A percentile compares a stretch with the other conserved stretches of the same genome.
Conservation (phyloP, 2,888 invertebrate species). For the Scaptomyza tumidula region DNA sequence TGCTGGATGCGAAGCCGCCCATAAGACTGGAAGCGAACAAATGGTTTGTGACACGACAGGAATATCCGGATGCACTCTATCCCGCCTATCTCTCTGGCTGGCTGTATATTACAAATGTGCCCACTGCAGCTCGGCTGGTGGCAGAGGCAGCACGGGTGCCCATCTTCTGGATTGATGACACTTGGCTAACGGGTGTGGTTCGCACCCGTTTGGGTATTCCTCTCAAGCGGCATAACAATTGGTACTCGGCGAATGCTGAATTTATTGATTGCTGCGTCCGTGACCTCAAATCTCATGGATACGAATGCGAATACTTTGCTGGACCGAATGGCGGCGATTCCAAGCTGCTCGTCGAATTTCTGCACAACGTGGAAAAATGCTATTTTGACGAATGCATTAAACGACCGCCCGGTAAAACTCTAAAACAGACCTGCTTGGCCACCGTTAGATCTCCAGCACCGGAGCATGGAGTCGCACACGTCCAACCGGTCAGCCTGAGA, state of each 20-base stretch:
- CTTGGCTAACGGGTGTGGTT: conserved; percentile 92
- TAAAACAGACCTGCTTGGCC: conserved; percentile 87
- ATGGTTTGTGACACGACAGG: conserved; percentile 90
- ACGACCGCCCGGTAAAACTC: conserved; percentile 85
- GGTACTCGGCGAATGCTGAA: conserved; percentile 90
- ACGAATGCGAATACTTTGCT: conserved; percentile 89
- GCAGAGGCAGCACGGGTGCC: conserved; percentile 86
- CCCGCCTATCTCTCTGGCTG: conserved; percentile 93
- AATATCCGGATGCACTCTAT: conserved; percentile 87
- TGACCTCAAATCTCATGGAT: conserved; percentile 86
- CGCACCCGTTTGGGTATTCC: conserved; percentile 86
- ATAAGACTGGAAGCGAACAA: conserved; percentile 89
- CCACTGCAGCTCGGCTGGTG: conserved; percentile 87
- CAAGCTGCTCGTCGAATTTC: conserved; percentile 88
- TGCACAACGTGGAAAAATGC: conserved; percentile 87
- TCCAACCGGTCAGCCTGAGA: conserved; percentile 74
- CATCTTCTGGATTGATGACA: conserved; percentile 97
- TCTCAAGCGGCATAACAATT: conserved; percentile 86
- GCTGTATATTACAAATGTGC: conserved; percentile 91
- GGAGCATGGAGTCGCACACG: conserved; percentile 81
- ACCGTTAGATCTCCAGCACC: conserved; percentile 82
- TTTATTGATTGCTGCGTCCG: conserved; percentile 90
- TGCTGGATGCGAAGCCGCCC: conserved; percentile 88
- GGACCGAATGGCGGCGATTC: conserved; percentile 92
- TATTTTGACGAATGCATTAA: conserved; percentile 86